Evolutionary conservation across 1,140 invertebrate species (phyloP).

Genomic region (Drosophila bipectinata): DNA sequence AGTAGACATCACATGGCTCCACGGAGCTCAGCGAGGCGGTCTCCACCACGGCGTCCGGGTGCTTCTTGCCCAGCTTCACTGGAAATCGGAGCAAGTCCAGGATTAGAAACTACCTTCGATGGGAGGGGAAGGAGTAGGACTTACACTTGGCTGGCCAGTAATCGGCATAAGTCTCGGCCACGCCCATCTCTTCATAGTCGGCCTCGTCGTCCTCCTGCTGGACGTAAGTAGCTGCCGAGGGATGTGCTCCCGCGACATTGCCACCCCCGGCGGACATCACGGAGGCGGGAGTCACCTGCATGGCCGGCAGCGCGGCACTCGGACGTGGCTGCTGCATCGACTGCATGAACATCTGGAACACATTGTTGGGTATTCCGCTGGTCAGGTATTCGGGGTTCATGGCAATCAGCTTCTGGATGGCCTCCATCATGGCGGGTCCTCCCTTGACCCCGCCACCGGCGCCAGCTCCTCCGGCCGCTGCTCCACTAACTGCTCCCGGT

Average conservation of each 20-base stretch:
- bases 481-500: background rate
- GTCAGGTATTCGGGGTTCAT: constrained; percentile 81
- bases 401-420: constrained; percentile 73
- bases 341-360: constrained; percentile 84
- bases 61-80: constrained; percentile 97
- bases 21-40: constrained; percentile 98
- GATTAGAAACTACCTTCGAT: background rate
- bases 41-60: constrained; percentile 99
- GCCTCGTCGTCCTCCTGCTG: constrained; percentile 92
- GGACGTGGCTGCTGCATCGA: constrained; percentile 39
- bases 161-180: constrained; percentile 98
- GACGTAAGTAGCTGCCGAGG: constrained; percentile 34
- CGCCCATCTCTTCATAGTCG: constrained; percentile 98
- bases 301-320: background rate
- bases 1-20: constrained; percentile 97
- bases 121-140: background rate
- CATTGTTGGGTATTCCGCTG: constrained; percentile 82
- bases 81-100: constrained; percentile 2
- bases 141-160: constrained; percentile 98
- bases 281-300: background rate
- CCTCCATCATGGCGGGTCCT: constrained; percentile 82
- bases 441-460: constrained; percentile 47
- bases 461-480: constrained; percentile 20
- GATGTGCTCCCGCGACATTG: constrained; percentile 30
- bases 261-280: constrained; percentile 15